Evolutionary conservation across 1,140 invertebrate genomes (phyloP), one percentile per base, ranked within the genome.

Genomic region (Wasmannia auropunctata): DNA sequence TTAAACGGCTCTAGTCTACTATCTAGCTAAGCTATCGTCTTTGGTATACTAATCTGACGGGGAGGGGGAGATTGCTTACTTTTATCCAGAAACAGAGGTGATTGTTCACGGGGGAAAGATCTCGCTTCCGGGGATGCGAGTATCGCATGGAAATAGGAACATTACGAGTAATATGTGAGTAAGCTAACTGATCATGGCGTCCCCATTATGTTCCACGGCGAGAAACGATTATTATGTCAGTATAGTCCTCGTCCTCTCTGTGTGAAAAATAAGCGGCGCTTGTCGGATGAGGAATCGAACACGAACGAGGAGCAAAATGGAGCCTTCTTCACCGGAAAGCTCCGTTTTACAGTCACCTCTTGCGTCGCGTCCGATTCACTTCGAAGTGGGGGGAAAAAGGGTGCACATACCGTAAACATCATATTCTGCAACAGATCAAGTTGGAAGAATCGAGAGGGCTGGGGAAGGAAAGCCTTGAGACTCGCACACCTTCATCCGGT

Each of bases 21-120:
- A 86, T 88, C 83, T 81, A 76, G 60, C 88, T 91, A 89, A 67
- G 79, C 85, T 91, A 92, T 91, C 89, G 87, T 93, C 92, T 93
- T 93, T 93, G 92, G 92, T 93, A 92, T 91, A 88, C 87, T 85
- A 89, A 90, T 72, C 67, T 83, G 77, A n/a, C n/a, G n/a, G n/a
- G n/a, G n/a, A n/a, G n/a, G 83, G 75, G 65, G 89, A 84, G n/a
- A n/a, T n/a, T 84, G 72, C 75, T 88, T 72, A 70, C 77, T 90
- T n/a, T 84, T 88, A 92, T 75, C 10, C 76, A 34, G 79, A 83
- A 86, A 90, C 69, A 87, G 86, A 88, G 81, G 56, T 70, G 51
- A 92, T 76, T 46, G 51, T 60, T 86, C 54, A 60, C 34, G 31
- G 22, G n/a, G 43, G 37, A 34, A 25, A 51, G 19, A 77, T 76